Percentiles rank a stretch among this genome's conserved stretches.
Conservation (phyloP, 2,113 vertebrate genomes). For the Dasyprocta punctata region DNA sequence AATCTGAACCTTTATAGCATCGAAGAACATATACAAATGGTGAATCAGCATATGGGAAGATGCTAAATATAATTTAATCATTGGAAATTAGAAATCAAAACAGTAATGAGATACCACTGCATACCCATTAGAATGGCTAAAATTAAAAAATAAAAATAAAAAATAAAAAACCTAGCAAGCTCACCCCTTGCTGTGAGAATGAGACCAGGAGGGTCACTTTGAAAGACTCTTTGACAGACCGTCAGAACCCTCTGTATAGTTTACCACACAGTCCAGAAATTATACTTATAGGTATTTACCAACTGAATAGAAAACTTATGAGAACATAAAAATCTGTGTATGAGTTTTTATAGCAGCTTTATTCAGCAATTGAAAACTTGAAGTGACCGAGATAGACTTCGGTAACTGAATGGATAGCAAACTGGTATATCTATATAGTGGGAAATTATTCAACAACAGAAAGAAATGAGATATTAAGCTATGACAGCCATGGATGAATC, state of each 20-base stretch:
- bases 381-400: not conserved
- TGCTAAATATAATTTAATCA: not conserved
- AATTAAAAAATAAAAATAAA: not conserved
- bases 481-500: not conserved
- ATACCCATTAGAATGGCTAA: not conserved
- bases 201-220: not conserved
- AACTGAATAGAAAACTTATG: not conserved
- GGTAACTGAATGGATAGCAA: not conserved
- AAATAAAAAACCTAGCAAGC: not conserved
- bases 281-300: not conserved
- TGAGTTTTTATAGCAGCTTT: not conserved
- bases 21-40: not conserved
- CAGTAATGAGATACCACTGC: not conserved
- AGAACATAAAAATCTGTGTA: not conserved
- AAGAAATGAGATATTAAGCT: not conserved
- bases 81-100: not conserved
- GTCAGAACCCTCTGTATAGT: not conserved
- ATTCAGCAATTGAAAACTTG: not conserved
- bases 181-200: not conserved
- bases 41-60: not conserved
- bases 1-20: not conserved
- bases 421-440: not conserved
- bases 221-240: not conserved
- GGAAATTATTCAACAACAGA: not conserved
- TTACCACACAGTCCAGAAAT: not conserved